These are phyloP conservation scores for Stictocephala bisonia DNA, from an alignment of 2,888 invertebrate species.

Conservation along the genomic window DNA sequence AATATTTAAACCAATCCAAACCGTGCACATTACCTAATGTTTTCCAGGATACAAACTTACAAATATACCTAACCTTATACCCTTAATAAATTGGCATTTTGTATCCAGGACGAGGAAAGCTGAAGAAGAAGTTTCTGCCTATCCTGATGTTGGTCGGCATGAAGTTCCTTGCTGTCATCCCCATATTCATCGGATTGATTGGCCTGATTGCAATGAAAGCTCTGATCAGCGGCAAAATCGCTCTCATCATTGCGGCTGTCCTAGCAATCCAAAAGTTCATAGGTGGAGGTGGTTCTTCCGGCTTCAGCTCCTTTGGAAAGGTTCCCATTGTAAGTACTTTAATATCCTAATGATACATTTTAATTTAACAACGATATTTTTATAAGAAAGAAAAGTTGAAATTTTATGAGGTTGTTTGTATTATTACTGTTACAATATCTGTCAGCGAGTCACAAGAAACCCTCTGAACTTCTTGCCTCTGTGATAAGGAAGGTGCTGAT, in stretches of 20 bases:
- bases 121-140: constrained; percentile 79
- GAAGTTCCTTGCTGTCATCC: constrained; percentile 77
- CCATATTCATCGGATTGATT: constrained; percentile 77
- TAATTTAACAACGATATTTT: not conserved
- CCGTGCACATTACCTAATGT: too few relatives aligned
- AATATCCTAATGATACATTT: not conserved
- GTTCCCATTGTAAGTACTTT: constrained; percentile 41
- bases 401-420: too few relatives aligned
- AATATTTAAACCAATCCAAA: too few relatives aligned
- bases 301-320: constrained; percentile 58
- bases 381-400: not conserved
- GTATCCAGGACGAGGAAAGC: constrained; percentile 76
- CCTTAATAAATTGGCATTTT: too few relatives aligned
- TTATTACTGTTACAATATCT: too few relatives aligned
- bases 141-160: constrained; percentile 76
- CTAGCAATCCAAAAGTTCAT: constrained; percentile 77
- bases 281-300: constrained; percentile 66
- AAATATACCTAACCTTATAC: too few relatives aligned
- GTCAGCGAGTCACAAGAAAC: too few relatives aligned
- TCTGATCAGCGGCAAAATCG: constrained; percentile 80
- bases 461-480: too few relatives aligned
- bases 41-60: too few relatives aligned
- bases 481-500: too few relatives aligned
- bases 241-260: constrained; percentile 78
- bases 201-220: constrained; percentile 82